Evolutionary conservation across 2,888 invertebrate genomes (phyloP).

Genomic region (Sphecodes monilicornis): DNA sequence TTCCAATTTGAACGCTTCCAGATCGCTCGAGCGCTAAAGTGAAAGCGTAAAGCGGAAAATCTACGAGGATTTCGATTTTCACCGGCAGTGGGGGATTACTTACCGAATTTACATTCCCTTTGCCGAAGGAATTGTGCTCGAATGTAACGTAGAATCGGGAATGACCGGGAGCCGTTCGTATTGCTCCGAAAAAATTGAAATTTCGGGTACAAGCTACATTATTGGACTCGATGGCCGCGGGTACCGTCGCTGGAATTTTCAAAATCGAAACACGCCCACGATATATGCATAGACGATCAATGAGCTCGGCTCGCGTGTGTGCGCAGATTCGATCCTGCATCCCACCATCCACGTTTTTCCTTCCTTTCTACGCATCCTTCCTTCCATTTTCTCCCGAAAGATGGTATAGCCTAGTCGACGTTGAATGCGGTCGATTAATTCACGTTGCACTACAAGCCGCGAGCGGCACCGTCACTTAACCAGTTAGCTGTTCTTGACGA

Average conservation of each 20-base stretch:
- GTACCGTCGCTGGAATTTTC: conserved; percentile 35
- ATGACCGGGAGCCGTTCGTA: conserved; percentile 14
- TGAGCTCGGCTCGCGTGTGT: background rate
- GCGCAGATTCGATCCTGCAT: conserved; percentile 23
- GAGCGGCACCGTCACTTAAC: background rate
- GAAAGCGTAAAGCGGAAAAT: background rate
- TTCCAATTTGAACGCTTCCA: too few species aligned
- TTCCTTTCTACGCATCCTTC: background rate
- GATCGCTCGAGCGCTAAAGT: background rate
- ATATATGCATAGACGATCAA: background rate
- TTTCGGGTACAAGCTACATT: conserved; percentile 44
- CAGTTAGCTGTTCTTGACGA: too few species aligned
- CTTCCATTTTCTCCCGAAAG: conserved; percentile 38
- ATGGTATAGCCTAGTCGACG: conserved; percentile 46
- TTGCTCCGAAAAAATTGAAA: conserved; percentile 46
- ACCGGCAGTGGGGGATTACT: conserved; percentile 31
- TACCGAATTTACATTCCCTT: conserved; percentile 35
- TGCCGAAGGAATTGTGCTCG: conserved; percentile 15
- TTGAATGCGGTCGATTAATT: conserved; percentile 29
- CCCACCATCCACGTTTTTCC: background rate
- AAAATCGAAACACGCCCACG: conserved; percentile 40
- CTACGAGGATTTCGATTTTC: background rate
- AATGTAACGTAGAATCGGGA: conserved; percentile 15
- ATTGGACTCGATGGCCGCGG: conserved; percentile 26
- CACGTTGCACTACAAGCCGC: background rate